Evolutionary conservation across 2,797 vertebrate species (phyloP).

Genomic region (Pempheris klunzingeri): DNA sequence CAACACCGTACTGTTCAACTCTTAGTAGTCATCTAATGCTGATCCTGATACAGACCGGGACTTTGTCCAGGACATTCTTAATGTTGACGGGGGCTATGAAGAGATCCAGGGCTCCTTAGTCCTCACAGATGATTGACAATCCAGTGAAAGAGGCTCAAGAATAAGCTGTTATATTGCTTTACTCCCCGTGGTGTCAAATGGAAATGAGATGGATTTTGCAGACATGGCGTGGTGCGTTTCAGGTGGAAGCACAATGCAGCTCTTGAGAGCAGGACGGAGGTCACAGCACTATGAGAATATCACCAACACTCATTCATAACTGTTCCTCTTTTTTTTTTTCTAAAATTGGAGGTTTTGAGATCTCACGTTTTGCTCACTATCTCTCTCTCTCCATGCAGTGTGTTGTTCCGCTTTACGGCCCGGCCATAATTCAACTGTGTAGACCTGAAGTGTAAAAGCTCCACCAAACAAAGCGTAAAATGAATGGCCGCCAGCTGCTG

Average conservation of each 20-base stretch:
- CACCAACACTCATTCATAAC: constrained; percentile 35
- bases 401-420: constrained; percentile 59
- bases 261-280: constrained; percentile 60
- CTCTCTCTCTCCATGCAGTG: constrained; percentile 9
- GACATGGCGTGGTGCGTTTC: constrained; percentile 48
- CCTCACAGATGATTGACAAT: constrained; percentile 70
- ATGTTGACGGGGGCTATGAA: constrained; percentile 46
- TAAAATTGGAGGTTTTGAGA: constrained; percentile 23
- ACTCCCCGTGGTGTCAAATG: constrained; percentile 67
- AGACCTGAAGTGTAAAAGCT: constrained; percentile 71
- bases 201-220: constrained; percentile 72
- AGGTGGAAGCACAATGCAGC: constrained; percentile 64
- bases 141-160: constrained; percentile 53
- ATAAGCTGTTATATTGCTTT: constrained; percentile 70
- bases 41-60: constrained; percentile 51
- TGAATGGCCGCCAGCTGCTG: constrained; percentile 74
- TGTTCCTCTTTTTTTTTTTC: constrained; percentile 6
- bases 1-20: constrained; percentile 38
- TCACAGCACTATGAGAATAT: constrained; percentile 39
- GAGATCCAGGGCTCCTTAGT: constrained; percentile 47
- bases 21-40: constrained; percentile 33
- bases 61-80: constrained; percentile 57
- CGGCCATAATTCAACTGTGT: constrained; percentile 62
- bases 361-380: constrained; percentile 21
- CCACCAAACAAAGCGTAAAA: constrained; percentile 80